Base-by-base conservation (phyloP, 2,113 vertebrate genomes). In the Alexandromys fortis region DNA sequence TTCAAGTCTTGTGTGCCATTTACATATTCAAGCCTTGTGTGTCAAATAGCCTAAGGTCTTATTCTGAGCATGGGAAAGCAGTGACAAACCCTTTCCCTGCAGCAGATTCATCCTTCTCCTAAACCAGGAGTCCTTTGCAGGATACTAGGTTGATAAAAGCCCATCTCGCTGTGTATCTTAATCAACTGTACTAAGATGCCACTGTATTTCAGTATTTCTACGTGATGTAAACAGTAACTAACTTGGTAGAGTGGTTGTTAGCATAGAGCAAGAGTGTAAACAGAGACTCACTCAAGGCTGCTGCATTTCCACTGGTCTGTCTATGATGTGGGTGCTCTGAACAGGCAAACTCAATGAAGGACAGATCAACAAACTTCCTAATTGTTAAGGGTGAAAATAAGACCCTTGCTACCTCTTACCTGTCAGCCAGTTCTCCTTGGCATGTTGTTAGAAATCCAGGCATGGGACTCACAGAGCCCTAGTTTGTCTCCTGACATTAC, bases 181-280 rank as follows among this genome's bases (percentile, higher is more conserved):
- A 45, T 0, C 3, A 2, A 33, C 3, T 4, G 0, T 70, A 7
- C 3, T 28, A 2, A 26, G 24, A 11, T 7, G 16, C n/a, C 10
- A 11, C 5, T 22, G 4, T 24, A 21, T 70, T 72, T 3, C 28
- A 68, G 7, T 0, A 3, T 10, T 78, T 30, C 17, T 28, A 16
- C 47, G 38, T 0, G 26, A 86, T 17, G 49, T 30, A 5, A 1
- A 70, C 16, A 16, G 14, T 3, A 5, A 21, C n/a, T 1, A 21
- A 14, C 68, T 22, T 4, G 8, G 16, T 2, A 9, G 28, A 42
- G 55, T 5, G 10, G 7, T 11, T 0, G 7, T 11, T 0, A 0
- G 33, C 22, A n/a, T 0, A 13, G 14, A 77, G 58, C 65, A 35
- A 58, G 28, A 2, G 21, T 35, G 0, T 13, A 3, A 13, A 17